Evolutionary conservation across 2,888 invertebrate genomes (phyloP).

Genomic region (Ophion obscuratus): DNA sequence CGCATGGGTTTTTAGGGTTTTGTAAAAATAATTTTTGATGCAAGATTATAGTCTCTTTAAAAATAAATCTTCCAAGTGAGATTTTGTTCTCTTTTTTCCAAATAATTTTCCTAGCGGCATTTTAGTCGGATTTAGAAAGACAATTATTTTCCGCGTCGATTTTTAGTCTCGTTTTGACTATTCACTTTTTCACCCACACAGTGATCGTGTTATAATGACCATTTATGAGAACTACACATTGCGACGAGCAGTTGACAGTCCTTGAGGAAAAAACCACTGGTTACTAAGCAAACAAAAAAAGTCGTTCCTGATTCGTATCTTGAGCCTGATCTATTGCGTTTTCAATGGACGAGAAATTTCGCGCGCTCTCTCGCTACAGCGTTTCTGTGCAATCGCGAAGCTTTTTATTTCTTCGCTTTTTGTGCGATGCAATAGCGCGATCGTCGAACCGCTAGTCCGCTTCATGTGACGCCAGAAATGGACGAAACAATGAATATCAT

Average conservation of each 20-base stretch:
- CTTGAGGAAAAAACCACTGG: neutral
- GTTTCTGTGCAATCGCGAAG: neutral
- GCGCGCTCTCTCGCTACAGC: neutral
- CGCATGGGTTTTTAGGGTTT: neutral
- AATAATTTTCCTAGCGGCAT: neutral
- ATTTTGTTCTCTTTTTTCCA: neutral
- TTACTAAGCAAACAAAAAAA: constrained; percentile 27
- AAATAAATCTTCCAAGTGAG: no score
- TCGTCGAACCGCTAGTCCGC: neutral
- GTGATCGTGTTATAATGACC: neutral
- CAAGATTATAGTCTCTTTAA: no score
- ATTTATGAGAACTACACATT: neutral
- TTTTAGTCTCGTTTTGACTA: no score
- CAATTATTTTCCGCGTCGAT: neutral
- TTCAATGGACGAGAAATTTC: neutral
- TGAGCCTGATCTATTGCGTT: neutral
- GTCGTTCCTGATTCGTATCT: neutral
- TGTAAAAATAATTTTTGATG: no score
- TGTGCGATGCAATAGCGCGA: neutral
- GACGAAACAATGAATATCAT: neutral
- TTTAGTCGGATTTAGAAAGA: neutral
- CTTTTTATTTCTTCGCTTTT: neutral
- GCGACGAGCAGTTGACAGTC: neutral
- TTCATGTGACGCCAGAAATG: neutral
- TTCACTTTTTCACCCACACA: neutral